Evolutionary conservation across 2,113 vertebrate genomes (phyloP), one percentile per base, ranked within the genome.

Genomic region (Corythornis madagascariensis): DNA sequence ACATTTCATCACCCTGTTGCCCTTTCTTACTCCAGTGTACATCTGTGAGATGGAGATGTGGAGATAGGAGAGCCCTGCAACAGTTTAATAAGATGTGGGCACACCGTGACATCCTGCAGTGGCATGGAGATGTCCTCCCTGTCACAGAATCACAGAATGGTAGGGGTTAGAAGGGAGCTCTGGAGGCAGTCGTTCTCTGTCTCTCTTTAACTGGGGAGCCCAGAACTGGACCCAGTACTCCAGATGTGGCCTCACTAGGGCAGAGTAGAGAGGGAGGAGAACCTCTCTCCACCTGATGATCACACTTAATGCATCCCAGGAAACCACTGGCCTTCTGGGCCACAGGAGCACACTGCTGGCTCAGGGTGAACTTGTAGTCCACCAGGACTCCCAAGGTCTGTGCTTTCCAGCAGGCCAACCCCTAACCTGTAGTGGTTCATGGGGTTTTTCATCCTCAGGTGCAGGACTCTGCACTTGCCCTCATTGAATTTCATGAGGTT

Each of bases 51-150:
- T 42, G 35, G 35, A 9, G 4, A 10, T 59, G 10, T 48, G 48
- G 29, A 60, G 40, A 53, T 53, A 82, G 38, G 33, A 86, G 57
- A 71, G 56, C 40, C 38, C 48, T 75, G 29, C 56, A 40, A 16
- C 10, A 29, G 38, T 61, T 77, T 0, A 43, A 31, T 22, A 0
- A 0, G 11, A 42, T 28, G 28, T 17, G 29, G 28, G 38, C 47
- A 50, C 12, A 6, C 25, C 0, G 2, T 76, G 71, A 61, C 35
- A 70, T 79, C 2, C 0, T 80, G 20, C 43, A 13, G 17, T 57
- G 47, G 6, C 1, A 1, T 35, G 11, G 15, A 67, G 53, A 38
- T 64, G 38, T 31, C 43, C 10, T 43, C 22, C 28, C 33, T 47
- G 52, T n/a, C 55, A 52, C 25, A 26, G 50, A 52, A 52, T 31